These are phyloP conservation scores for Tetragnatha versicolor DNA, from an alignment of 1,140 invertebrate species.

Conservation along the genomic window DNA sequence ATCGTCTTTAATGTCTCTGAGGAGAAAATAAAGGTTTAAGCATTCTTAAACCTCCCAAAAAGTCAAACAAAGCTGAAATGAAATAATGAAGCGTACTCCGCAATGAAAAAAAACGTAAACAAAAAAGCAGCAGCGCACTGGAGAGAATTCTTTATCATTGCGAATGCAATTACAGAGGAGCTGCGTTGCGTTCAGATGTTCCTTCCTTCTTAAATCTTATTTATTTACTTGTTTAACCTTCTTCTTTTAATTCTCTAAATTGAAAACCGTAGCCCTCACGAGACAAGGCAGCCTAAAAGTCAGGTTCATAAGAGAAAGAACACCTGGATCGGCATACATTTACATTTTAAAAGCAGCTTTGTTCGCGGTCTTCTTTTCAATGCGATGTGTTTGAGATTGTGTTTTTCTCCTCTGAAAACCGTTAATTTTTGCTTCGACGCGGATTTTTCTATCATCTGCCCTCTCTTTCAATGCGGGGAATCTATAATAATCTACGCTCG, in stretches of 20 bases:
- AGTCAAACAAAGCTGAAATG: constrained; percentile 29
- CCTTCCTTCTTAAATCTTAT: not conserved
- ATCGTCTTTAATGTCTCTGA: constrained; percentile 13
- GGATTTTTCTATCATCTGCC: too few relatives aligned
- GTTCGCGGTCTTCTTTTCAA: not conserved
- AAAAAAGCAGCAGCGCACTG: constrained; percentile 24
- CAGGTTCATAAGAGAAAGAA: constrained; percentile 46
- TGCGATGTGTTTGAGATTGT: constrained; percentile 15
- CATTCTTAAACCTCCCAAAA: constrained; percentile 12
- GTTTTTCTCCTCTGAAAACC: not conserved
- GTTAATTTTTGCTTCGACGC: constrained; percentile 1
- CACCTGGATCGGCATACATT: constrained; percentile 37
- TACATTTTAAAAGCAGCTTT: constrained; percentile 47
- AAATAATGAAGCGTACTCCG: constrained; percentile 32
- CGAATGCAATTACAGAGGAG: constrained; percentile 32
- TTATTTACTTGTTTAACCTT: constrained; percentile 47
- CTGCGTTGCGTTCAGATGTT: constrained; percentile 18
- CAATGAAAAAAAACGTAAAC: constrained; percentile 19
- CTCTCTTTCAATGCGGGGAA: too few relatives aligned
- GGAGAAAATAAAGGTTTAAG: constrained; percentile 17
- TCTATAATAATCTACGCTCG: too few relatives aligned
- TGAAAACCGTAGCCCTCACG: constrained; percentile 29
- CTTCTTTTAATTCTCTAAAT: constrained; percentile 49
- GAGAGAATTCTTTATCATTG: constrained; percentile 27
- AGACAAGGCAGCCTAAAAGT: constrained; percentile 17